phyloP scores from a whole-genome alignment of 2,113 vertebrate genomes.

The Dunckerocampus dactyliophorus region DNA sequence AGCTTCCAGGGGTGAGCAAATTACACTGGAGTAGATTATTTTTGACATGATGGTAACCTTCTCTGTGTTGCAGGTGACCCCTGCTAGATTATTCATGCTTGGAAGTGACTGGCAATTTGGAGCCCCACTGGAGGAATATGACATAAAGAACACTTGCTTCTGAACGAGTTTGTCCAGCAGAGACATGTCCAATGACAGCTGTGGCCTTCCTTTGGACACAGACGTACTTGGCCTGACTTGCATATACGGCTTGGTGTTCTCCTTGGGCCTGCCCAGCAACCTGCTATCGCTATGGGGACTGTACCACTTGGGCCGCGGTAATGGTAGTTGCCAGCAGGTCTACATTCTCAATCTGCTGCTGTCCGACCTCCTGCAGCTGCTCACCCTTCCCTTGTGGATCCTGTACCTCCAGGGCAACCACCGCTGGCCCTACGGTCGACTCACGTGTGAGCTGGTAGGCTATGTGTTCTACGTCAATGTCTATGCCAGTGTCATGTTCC shows the following conservation, averaged over 20 bases:
- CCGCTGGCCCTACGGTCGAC: constrained; percentile 50
- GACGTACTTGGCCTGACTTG: constrained; percentile 68
- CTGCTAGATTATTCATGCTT: constrained; percentile 33
- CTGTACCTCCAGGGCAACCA: constrained; percentile 61
- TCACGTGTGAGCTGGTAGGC: constrained; percentile 61
- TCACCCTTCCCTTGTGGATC: constrained; percentile 75
- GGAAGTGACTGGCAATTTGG: neutral
- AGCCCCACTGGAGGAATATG: neutral
- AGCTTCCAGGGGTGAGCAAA: constrained; percentile 24
- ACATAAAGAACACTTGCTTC: neutral
- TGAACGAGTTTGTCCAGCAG: neutral
- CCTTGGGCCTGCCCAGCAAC: constrained; percentile 70
- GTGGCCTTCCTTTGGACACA: constrained; percentile 65
- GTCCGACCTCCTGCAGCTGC: constrained; percentile 74
- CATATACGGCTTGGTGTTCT: constrained; percentile 72
- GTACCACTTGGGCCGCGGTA: constrained; percentile 65
- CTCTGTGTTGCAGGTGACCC: constrained; percentile 21
- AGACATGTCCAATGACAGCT: constrained; percentile 68
- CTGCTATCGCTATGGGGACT: constrained; percentile 74
- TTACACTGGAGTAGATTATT: neutral
- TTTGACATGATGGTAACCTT: constrained; percentile 3
- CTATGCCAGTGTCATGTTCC: constrained; percentile 73
- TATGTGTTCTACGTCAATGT: constrained; percentile 74
- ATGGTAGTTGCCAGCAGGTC: constrained; percentile 67
- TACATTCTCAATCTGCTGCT: constrained; percentile 75